Evolutionary conservation across 2,888 invertebrate genomes (phyloP), one percentile per base, ranked within the genome.

Genomic region (Limnephilus lunatus): DNA sequence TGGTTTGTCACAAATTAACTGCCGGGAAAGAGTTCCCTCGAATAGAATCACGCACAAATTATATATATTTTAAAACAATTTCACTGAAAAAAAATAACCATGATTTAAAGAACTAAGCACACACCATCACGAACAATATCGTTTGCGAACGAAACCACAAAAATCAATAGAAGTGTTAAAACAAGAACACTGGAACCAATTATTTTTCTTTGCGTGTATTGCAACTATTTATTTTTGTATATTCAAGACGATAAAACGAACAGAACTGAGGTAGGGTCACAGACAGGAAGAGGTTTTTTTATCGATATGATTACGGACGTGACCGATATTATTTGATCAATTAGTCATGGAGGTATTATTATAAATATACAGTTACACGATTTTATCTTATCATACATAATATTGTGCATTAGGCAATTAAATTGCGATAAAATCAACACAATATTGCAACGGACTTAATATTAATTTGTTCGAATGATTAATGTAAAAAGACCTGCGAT

Each of bases 1-100:
- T 87, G 87, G 53, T 44, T 86, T 87, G 30, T 87, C n/a, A 31
- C 85, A 87, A 68, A 0, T 25, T n/a, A 68, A 68, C 68, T 68
- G 68, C 9, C 5, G 25, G 25, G 25, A 68, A 25, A 0, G 25
- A 9, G 1, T 68, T 68, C 25, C 68, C 68, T 25, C 68, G 7
- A 68, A 25, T 68, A 68, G 68, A 68, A 25, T 68, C 68, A 68
- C 68, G 7, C 68, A 68, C 68, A 15, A 19, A 68, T 9, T 68
- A 19, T 25, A 9, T n/a, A 9, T n/a, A n/a, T 25, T 68, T n/a
- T 25, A 68, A 7, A 68, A 68, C 68, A 68, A 68, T 68, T 68
- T 83, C 83, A 83, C 83, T 83, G 83, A 35, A 83, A 83, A n/a
- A 82, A 32, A 15, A 35, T 25, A 31, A 32, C 35, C 35, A 35